Percentiles rank a stretch among this genome's conserved stretches.
These are phyloP conservation scores for Cyanistes caeruleus DNA, from an alignment of 2,113 vertebrate species.

Conservation along the genomic window DNA sequence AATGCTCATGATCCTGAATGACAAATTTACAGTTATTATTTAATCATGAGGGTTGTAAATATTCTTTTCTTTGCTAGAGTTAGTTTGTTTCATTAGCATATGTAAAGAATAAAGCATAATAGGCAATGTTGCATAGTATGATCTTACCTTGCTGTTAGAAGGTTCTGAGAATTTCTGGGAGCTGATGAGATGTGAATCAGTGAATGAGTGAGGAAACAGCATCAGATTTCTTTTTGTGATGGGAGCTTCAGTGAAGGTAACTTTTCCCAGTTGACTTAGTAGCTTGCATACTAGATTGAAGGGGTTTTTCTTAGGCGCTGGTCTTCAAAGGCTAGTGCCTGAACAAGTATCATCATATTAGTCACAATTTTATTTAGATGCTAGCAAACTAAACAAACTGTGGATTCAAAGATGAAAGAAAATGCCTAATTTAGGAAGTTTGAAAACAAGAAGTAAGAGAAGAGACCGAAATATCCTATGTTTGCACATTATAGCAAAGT, in stretches of 20 bases:
- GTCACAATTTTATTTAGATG: background rate
- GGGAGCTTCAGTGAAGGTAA: background rate
- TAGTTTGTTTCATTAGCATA: constrained; percentile 49
- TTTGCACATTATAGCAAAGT: background rate
- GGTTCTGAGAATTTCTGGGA: constrained; percentile 22
- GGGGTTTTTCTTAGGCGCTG: background rate
- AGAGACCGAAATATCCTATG: background rate
- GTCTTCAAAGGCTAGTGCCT: background rate
- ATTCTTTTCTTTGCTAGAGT: background rate
- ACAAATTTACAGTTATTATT: constrained; percentile 40
- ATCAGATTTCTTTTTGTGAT: background rate
- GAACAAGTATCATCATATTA: background rate
- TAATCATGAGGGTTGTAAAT: constrained; percentile 47
- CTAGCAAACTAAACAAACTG: background rate
- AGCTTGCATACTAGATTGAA: background rate
- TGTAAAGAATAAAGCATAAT: constrained; percentile 62
- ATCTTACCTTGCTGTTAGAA: constrained; percentile 16
- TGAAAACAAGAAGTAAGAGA: background rate
- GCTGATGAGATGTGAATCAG: background rate
- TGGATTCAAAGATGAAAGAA: background rate
- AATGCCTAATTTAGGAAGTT: background rate
- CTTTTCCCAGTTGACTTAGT: background rate
- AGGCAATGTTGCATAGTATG: constrained; percentile 41
- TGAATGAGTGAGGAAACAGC: background rate
- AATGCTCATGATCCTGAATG: background rate